These are phyloP conservation scores for Montifringilla adamsi DNA, from an alignment of 2,113 vertebrate genomes.

Conservation along the genomic window DNA sequence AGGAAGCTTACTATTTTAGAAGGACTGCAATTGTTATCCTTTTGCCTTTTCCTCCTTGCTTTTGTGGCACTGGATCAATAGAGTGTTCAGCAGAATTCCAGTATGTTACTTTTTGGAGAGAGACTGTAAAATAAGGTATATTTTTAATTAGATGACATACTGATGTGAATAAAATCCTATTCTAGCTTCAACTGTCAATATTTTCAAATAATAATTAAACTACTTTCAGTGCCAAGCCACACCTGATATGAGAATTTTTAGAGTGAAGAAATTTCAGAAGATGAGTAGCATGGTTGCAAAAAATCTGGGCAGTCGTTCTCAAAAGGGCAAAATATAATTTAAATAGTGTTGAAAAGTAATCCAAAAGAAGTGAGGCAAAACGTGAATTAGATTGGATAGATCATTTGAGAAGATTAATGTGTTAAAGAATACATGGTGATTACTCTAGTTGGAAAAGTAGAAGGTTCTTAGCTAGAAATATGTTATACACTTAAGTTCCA, in stretches of 20 bases:
- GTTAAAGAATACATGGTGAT: not conserved
- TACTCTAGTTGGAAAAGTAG: not conserved
- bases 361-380: not conserved
- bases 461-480: not conserved
- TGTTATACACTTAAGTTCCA: not conserved
- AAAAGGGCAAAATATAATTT: not conserved
- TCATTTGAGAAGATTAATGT: not conserved
- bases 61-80: not conserved
- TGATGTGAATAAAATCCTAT: not conserved
- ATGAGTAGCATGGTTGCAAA: not conserved
- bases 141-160: not conserved
- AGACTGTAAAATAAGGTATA: conserved; percentile 1
- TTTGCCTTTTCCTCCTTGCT: not conserved
- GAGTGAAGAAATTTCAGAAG: not conserved
- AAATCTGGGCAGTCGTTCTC: not conserved
- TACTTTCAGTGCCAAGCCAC: not conserved
- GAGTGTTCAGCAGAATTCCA: not conserved
- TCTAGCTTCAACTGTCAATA: not conserved
- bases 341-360: not conserved
- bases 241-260: not conserved
- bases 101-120: not conserved
- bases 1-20: not conserved
- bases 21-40: not conserved
- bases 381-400: not conserved
- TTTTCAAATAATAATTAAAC: conserved; percentile 22